These are phyloP conservation scores for Noctua pronuba DNA, from an alignment of 2,888 invertebrate species.

Conservation along the genomic window DNA sequence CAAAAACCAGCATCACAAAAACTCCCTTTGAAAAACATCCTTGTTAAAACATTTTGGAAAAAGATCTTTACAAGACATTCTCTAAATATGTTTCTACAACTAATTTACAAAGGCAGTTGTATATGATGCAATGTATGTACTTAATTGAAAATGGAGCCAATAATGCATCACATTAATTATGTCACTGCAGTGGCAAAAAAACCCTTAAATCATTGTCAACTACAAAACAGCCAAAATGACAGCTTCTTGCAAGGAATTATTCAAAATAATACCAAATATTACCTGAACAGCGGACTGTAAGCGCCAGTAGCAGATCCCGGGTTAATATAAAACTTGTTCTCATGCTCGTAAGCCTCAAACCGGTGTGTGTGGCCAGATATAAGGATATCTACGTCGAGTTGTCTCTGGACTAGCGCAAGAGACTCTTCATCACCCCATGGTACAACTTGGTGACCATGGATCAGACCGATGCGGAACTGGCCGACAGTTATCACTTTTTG, in stretches of 20 bases:
- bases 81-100: too few relatives aligned
- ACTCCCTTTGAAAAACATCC: too few relatives aligned
- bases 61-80: too few relatives aligned
- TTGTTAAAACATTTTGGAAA: too few relatives aligned
- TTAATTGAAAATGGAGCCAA: background rate
- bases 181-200: background rate
- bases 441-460: conserved; percentile 99
- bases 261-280: conserved; percentile 66
- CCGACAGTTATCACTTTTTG: conserved; percentile 99
- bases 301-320: conserved; percentile 99
- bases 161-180: background rate
- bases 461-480: conserved; percentile 99
- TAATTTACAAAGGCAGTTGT: too few relatives aligned
- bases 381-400: conserved; percentile 99
- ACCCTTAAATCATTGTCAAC: background rate
- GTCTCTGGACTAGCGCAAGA: conserved; percentile 97
- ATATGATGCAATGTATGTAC: background rate
- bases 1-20: too few relatives aligned
- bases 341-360: conserved; percentile 99
- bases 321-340: conserved; percentile 99
- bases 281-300: conserved; percentile 97
- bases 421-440: conserved; percentile 99
- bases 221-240: background rate
- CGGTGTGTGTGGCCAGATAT: conserved; percentile 99
- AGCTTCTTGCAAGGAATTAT: background rate